phyloP scores from a whole-genome alignment of 2,888 invertebrate species.

The Drosophila ochracea region DNA sequence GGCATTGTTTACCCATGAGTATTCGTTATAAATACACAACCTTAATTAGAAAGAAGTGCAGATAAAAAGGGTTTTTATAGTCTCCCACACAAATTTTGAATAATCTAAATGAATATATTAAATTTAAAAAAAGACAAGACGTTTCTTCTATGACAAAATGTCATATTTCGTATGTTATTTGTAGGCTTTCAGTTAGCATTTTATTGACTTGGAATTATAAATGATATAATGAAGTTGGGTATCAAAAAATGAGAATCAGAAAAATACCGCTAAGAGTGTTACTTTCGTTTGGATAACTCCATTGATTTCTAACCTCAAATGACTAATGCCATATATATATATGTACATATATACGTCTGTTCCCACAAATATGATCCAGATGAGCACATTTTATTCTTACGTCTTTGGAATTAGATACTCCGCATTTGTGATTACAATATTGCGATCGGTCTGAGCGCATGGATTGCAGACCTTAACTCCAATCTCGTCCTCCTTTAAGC shows the following conservation, averaged over 20 bases:
- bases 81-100: too few species aligned
- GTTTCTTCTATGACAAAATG: too few species aligned
- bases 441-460: conserved; percentile 33
- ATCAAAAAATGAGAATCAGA: background rate
- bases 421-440: conserved; percentile 16
- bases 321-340: background rate
- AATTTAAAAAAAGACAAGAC: too few species aligned
- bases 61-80: background rate
- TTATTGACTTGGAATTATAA: background rate
- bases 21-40: background rate
- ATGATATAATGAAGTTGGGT: background rate
- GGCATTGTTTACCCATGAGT: background rate
- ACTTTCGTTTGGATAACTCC: background rate
- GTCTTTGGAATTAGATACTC: conserved; percentile 6
- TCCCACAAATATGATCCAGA: background rate
- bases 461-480: conserved; percentile 17
- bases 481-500: background rate
- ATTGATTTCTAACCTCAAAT: background rate
- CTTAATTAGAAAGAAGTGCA: background rate
- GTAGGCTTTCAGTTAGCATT: background rate
- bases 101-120: too few species aligned
- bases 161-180: too few species aligned
- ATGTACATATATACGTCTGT: background rate
- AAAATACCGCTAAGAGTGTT: background rate
- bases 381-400: background rate